phyloP scores from a whole-genome alignment of 2,113 vertebrate species.

The Phalacrocorax brasilianus region DNA sequence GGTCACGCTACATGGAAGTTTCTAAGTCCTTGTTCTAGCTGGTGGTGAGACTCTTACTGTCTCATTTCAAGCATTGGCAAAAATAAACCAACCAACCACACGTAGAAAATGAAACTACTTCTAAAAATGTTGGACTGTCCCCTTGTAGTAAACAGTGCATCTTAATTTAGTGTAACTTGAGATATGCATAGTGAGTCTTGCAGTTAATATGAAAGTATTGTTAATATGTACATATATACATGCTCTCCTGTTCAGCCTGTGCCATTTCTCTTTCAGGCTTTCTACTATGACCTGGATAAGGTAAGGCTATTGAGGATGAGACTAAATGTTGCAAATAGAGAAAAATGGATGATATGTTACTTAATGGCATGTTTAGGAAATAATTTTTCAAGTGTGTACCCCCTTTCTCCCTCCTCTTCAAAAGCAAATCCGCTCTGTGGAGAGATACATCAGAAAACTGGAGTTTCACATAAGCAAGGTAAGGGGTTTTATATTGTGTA shows the following conservation, averaged over 20 bases:
- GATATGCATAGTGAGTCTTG: neutral
- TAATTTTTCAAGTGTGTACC: neutral
- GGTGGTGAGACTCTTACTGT: neutral
- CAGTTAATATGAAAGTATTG: fast-evolving
- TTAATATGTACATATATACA: neutral
- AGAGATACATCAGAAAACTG: constrained; percentile 88
- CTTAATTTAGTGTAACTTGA: neutral
- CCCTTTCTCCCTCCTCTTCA: neutral
- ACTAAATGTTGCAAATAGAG: neutral
- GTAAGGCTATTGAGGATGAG: constrained; percentile 62
- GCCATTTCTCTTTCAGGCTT: constrained; percentile 79
- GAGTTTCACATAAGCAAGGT: constrained; percentile 99
- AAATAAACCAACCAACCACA: neutral
- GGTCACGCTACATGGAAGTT: no score
- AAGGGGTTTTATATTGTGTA: neutral
- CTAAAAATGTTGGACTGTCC: neutral
- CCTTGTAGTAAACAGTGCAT: neutral
- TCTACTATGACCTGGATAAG: constrained; percentile 97
- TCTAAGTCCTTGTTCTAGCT: neutral
- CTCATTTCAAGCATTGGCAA: neutral
- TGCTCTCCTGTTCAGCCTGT: neutral
- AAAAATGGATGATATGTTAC: neutral
- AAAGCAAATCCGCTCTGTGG: constrained; percentile 90
- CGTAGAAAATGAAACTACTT: neutral
- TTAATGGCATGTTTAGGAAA: neutral